phyloP scores from a whole-genome alignment of 2,113 vertebrate species.

The Amia ocellicauda region DNA sequence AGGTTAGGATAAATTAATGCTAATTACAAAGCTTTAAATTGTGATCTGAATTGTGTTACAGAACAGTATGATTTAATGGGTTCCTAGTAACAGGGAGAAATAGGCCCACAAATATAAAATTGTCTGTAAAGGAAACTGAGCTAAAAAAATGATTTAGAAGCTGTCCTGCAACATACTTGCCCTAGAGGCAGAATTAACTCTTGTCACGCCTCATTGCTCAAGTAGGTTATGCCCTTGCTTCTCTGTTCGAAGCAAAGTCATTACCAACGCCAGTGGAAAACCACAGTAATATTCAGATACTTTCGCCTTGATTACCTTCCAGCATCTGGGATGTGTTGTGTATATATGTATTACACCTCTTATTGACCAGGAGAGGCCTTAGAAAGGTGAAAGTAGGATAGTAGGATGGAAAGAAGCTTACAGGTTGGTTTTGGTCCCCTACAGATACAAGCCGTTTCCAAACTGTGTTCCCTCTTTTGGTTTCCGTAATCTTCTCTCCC shows the following conservation, averaged over 20 bases:
- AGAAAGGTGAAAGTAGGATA: too few species aligned
- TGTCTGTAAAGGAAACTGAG: constrained; percentile 31
- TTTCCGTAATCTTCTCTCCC: constrained; percentile 88
- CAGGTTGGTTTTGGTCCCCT: not conserved
- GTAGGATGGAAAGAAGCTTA: too few species aligned
- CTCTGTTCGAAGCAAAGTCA: not conserved
- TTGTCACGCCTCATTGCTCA: constrained; percentile 59
- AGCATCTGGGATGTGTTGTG: not conserved
- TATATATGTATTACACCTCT: not conserved
- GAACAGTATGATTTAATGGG: too few species aligned
- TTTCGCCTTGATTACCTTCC: not conserved
- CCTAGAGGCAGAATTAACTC: constrained; percentile 35
- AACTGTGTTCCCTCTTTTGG: constrained; percentile 91
- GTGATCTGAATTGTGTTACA: too few species aligned
- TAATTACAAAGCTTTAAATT: too few species aligned
- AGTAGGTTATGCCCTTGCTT: constrained; percentile 47
- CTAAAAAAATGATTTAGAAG: constrained; percentile 22
- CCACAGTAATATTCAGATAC: constrained; percentile 19
- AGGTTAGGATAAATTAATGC: too few species aligned
- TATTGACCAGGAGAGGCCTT: too few species aligned
- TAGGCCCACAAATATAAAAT: too few species aligned
- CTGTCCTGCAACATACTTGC: constrained; percentile 32
- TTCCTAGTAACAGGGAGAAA: too few species aligned
- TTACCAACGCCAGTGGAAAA: constrained; percentile 11
- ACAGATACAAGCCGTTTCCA: constrained; percentile 88